Evolutionary conservation across 2,113 vertebrate species (phyloP).

Genomic region (Haplochromis burtoni): DNA sequence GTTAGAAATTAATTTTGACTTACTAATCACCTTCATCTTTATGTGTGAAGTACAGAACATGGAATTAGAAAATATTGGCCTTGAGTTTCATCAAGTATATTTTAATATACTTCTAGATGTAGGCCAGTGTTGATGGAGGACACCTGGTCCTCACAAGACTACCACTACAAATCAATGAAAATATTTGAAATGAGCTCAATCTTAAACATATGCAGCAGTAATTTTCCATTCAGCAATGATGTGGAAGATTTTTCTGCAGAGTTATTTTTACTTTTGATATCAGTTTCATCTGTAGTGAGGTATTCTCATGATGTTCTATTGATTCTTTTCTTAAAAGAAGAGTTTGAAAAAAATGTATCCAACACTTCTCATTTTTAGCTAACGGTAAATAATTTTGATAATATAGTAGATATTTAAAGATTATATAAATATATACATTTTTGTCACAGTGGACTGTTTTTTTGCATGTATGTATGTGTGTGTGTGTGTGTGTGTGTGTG

Average conservation of each 20-base stretch:
- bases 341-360: not conserved
- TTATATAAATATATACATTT: not conserved
- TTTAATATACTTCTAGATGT: not conserved
- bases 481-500: too few species aligned
- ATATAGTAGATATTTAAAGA: not conserved
- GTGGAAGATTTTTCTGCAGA: not conserved
- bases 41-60: not conserved
- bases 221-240: not conserved
- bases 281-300: not conserved
- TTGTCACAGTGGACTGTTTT: not conserved
- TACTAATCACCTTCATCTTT: not conserved
- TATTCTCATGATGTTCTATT: not conserved
- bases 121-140: not conserved
- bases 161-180: not conserved
- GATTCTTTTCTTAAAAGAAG: not conserved
- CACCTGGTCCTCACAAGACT: not conserved
- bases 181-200: not conserved
- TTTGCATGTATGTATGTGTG: rapidly evolving
- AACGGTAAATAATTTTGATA: not conserved
- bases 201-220: not conserved
- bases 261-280: not conserved
- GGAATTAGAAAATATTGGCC: not conserved
- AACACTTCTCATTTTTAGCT: not conserved
- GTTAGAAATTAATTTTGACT: not conserved
- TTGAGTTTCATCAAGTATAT: not conserved